Evolutionary conservation across 2,113 vertebrate species (phyloP).

Genomic region (Calyptommatus sinebrachiatus): DNA sequence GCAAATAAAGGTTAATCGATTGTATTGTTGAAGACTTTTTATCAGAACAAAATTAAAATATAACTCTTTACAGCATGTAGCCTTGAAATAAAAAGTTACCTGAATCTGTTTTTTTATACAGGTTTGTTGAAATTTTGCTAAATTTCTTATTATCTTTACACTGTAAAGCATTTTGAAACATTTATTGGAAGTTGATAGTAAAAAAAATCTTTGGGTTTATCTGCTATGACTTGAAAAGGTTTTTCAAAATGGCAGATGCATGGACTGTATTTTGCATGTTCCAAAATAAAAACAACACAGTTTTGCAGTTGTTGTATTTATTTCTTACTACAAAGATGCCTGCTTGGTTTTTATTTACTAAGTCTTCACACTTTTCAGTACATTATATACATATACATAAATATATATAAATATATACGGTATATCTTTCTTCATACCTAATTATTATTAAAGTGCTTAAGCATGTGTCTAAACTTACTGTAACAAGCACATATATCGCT

Average conservation of each 20-base stretch:
- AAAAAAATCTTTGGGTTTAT: conserved; percentile 75
- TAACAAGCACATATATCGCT: not conserved
- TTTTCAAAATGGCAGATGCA: conserved; percentile 80
- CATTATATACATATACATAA: not conserved
- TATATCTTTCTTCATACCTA: not conserved
- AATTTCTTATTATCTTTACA: conserved; percentile 92
- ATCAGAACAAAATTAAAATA: conserved; percentile 75
- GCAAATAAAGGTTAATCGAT: conserved; percentile 71
- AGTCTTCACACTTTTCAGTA: not conserved
- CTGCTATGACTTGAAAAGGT: conserved; percentile 69
- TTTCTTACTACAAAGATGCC: conserved; percentile 60
- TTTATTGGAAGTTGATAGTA: conserved; percentile 72
- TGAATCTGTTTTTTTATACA: conserved; percentile 87
- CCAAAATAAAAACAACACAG: conserved; percentile 75
- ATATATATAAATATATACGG: too few species aligned
- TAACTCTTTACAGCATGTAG: conserved; percentile 88
- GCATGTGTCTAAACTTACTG: not conserved
- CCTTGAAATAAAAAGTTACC: conserved; percentile 79
- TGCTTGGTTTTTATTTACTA: conserved; percentile 28
- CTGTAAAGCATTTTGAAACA: conserved; percentile 90
- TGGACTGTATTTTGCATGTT: conserved; percentile 96
- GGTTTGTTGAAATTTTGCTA: conserved; percentile 93
- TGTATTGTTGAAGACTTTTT: conserved; percentile 82
- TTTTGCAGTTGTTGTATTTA: conserved; percentile 75
- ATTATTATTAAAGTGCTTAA: not conserved